Percentiles rank a stretch among this genome's conserved stretches.
Conservation (phyloP, 2,888 invertebrate species). For the Siphlonurus alternatus region DNA sequence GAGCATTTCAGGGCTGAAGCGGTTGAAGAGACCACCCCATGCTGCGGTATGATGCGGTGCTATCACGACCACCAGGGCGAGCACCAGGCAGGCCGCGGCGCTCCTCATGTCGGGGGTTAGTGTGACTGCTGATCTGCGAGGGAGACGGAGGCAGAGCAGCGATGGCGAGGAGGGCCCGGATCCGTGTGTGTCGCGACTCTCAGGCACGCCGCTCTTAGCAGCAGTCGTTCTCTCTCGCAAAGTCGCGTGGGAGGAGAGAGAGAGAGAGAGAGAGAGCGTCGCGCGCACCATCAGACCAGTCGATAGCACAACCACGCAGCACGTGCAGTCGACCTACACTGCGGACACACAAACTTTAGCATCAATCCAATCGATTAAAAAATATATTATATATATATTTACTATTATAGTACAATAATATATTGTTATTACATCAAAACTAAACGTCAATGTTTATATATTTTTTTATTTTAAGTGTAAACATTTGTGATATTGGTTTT, state of each 20-base stretch:
- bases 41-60: conserved; percentile 29
- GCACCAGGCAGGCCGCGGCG: background rate
- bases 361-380: too few relatives aligned
- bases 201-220: background rate
- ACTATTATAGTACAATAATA: too few relatives aligned
- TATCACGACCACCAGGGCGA: background rate
- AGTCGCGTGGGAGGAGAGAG: background rate
- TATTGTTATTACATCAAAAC: too few relatives aligned
- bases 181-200: background rate
- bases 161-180: background rate
- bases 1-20: conserved; percentile 73
- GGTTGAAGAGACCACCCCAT: conserved; percentile 71
- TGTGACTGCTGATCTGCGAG: background rate
- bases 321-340: background rate
- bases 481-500: too few relatives aligned
- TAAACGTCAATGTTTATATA: too few relatives aligned
- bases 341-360: background rate
- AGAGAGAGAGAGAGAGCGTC: too few relatives aligned
- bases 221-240: background rate
- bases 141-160: background rate
- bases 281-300: background rate
- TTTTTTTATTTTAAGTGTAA: too few relatives aligned
- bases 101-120: background rate
- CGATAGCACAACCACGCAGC: background rate
- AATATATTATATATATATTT: too few relatives aligned